Evolutionary conservation across 2,113 vertebrate species (phyloP).

Genomic region (Sialia sialis): DNA sequence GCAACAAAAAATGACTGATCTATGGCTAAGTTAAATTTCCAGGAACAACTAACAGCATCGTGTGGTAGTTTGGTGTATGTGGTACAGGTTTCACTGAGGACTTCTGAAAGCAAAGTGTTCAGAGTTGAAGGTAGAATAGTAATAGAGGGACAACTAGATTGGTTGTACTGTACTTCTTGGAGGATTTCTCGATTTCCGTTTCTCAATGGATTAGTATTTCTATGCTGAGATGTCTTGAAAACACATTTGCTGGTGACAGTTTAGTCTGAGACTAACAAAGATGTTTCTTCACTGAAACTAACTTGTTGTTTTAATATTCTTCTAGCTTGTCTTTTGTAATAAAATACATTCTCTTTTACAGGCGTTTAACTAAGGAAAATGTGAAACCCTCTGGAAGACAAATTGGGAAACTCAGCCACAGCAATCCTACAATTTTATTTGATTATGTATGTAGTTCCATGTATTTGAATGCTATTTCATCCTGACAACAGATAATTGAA

Average conservation of each 20-base stretch:
- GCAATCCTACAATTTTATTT: slow-evolving; percentile 99
- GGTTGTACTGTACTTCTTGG: background rate
- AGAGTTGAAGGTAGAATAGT: background rate
- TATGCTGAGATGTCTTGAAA: background rate
- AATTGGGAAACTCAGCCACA: slow-evolving; percentile 98
- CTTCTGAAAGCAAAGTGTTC: background rate
- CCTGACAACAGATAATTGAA: background rate
- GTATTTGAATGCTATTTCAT: background rate
- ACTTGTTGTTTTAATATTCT: background rate
- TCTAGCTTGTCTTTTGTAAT: background rate
- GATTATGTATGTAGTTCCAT: slow-evolving; percentile 87
- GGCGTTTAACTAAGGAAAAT: slow-evolving; percentile 98
- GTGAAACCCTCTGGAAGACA: slow-evolving; percentile 98
- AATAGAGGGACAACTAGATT: background rate
- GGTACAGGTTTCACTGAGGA: background rate
- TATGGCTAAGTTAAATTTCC: background rate
- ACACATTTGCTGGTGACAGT: background rate
- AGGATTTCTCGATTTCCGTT: background rate
- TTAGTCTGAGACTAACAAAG: background rate
- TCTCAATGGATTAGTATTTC: background rate
- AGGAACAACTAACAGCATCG: background rate
- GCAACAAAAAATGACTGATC: background rate
- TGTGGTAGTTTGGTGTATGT: background rate
- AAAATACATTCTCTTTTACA: slow-evolving; percentile 52
- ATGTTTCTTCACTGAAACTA: background rate